Base-by-base conservation (phyloP, 2,797 vertebrate species). In the Enteromius anoplus region DNA sequence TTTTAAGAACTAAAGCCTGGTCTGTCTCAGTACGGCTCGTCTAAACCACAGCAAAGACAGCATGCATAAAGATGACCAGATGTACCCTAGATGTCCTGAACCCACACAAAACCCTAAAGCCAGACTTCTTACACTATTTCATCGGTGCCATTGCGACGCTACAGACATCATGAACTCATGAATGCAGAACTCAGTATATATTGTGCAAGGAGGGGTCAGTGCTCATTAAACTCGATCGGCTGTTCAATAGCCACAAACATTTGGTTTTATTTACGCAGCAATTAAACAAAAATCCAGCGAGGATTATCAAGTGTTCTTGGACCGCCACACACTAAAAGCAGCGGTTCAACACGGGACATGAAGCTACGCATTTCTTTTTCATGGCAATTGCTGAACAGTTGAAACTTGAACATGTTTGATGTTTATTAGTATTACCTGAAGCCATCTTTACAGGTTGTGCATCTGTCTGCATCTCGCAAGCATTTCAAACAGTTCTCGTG, bases 401-500 rank as follows among this genome's bases (percentile, higher is more conserved):
- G 53, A 58, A 71, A 72, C 17, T 64, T 62, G 32, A 49, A 40
- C 19, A 51, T n/a, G 45, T 62, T 62, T 79, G n/a, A 62, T 58
- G 19, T 70, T 49, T 10, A 29, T 37, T 32, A 45, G 12, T 69
- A 42, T 85, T 93, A 97, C 97, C 96, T 96, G 95, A 95, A 97
- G 81, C 96, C 96, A 60, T 95, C 92, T 73, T 88, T 94, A 91
- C 97, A 98, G 69, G 95, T 88, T 0, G 92, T 96, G 85, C 96
- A 97, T 86, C 91, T 95, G 90, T 97, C 96, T 45, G 95, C 92
- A 53, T 94, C 94, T 0, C 91, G 88, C 0, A 93, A 42, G 21
- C 97, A 98, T 81, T 91, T 95, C 89, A 91, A 92, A 89, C 97
- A 98, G 90, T 93, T 95, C 45, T 94, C 93, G 84, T 96, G 94